These are phyloP conservation scores for Edolisoma coerulescens DNA, from an alignment of 2,113 vertebrate genomes.

Conservation along the genomic window DNA sequence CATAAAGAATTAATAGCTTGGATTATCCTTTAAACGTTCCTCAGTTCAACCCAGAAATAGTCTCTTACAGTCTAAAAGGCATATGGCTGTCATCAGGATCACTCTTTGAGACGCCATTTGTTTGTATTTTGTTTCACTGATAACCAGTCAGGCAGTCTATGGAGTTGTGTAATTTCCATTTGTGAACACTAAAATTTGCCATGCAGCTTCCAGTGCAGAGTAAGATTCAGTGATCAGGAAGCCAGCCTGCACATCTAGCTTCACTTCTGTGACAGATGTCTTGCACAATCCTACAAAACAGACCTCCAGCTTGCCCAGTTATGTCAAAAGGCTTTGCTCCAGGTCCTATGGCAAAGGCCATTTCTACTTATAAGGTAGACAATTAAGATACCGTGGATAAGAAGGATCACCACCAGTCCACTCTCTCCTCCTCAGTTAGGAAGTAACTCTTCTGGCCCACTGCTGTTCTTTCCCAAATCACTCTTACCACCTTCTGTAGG, in stretches of 20 bases:
- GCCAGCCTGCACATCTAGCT: background rate
- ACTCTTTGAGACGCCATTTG: background rate
- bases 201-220: background rate
- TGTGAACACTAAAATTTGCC: background rate
- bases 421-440: background rate
- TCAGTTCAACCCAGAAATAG: background rate
- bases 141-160: background rate
- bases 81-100: background rate
- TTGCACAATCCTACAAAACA: background rate
- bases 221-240: background rate
- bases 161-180: background rate
- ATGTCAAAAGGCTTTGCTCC: background rate
- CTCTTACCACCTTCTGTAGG: background rate
- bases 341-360: accelerated
- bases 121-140: background rate
- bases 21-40: background rate
- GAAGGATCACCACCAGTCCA: background rate
- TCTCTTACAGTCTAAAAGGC: background rate
- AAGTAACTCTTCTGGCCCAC: background rate
- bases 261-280: background rate
- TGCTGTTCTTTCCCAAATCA: background rate
- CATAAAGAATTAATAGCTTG: background rate
- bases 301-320: background rate
- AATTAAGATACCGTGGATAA: background rate
- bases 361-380: background rate